phyloP scores from a whole-genome alignment of 2,113 vertebrate species.

The Verasper variegatus region DNA sequence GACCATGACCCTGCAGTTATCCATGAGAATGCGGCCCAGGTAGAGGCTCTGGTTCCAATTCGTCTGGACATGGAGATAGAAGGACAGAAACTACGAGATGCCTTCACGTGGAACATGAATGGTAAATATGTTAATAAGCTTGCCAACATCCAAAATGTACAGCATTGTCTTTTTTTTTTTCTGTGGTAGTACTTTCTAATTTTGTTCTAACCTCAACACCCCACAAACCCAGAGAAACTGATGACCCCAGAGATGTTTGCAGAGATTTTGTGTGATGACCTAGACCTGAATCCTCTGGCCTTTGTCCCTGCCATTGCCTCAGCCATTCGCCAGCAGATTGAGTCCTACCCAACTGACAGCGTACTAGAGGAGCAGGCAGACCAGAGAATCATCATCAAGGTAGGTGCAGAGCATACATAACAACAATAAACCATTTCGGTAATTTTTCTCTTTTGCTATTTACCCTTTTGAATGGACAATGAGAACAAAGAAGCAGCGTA shows the following conservation, averaged over 20 bases:
- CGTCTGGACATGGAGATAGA: slow-evolving; percentile 99
- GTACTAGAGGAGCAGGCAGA: slow-evolving; percentile 97
- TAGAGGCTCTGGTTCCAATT: slow-evolving; percentile 95
- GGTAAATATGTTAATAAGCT: slow-evolving; percentile 76
- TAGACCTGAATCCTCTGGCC: slow-evolving; percentile 96
- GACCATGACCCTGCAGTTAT: slow-evolving; percentile 99
- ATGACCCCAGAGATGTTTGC: slow-evolving; percentile 99
- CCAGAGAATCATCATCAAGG: slow-evolving; percentile 99
- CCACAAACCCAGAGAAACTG: slow-evolving; percentile 88
- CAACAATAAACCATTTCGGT: not conserved
- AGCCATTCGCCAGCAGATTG: slow-evolving; percentile 97
- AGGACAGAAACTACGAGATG: slow-evolving; percentile 95
- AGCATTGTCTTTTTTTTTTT: not conserved
- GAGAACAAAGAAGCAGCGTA: too few species aligned
- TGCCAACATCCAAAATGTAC: not conserved
- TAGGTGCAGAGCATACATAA: slow-evolving; percentile 41
- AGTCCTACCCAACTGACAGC: slow-evolving; percentile 96
- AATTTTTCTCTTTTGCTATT: too few species aligned
- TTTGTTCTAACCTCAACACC: not conserved
- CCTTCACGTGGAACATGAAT: slow-evolving; percentile 99
- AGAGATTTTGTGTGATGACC: slow-evolving; percentile 96
- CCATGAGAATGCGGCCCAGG: slow-evolving; percentile 97
- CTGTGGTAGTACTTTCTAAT: not conserved
- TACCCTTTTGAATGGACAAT: too few species aligned
- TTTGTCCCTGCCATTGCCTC: slow-evolving; percentile 98